These are phyloP conservation scores for Cyclopterus lumpus DNA, from an alignment of 2,797 vertebrate species.

Conservation along the genomic window DNA sequence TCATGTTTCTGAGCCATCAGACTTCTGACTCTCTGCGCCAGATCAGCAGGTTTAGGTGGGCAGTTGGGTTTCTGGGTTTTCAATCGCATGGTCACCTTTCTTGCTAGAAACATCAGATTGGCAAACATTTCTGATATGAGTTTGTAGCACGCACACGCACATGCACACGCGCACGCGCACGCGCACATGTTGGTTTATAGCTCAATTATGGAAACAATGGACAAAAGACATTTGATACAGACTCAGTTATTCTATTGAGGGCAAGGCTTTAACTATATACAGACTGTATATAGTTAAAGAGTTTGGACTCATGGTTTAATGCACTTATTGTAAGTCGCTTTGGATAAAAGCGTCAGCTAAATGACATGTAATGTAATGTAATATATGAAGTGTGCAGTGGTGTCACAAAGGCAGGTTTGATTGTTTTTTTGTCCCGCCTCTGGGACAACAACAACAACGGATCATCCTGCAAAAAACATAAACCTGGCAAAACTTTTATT, in stretches of 20 bases:
- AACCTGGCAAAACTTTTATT: neutral
- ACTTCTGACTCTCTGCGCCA: conserved; percentile 63
- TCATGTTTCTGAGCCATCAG: conserved; percentile 61
- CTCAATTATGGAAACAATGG: neutral
- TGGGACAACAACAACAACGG: neutral
- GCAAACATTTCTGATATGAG: conserved; percentile 1
- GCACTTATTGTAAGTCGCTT: too few relatives aligned
- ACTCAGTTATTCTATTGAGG: neutral
- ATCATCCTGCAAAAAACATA: neutral
- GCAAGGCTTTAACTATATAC: too few relatives aligned
- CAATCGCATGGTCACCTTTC: conserved; percentile 31
- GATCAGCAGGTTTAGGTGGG: conserved; percentile 52
- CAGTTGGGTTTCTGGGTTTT: conserved; percentile 43
- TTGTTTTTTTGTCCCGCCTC: neutral
- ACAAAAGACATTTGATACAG: neutral
- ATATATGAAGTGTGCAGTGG: neutral
- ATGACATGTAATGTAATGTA: too few relatives aligned
- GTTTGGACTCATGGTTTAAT: too few relatives aligned
- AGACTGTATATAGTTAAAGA: neutral
- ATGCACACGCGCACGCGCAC: neutral
- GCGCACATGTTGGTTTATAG: neutral
- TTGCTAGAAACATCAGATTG: conserved; percentile 42
- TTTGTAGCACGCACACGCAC: neutral
- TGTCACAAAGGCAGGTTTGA: neutral
- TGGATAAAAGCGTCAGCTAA: too few relatives aligned